phyloP scores from a whole-genome alignment of 2,888 invertebrate species.

The Physocephala rufipes region DNA sequence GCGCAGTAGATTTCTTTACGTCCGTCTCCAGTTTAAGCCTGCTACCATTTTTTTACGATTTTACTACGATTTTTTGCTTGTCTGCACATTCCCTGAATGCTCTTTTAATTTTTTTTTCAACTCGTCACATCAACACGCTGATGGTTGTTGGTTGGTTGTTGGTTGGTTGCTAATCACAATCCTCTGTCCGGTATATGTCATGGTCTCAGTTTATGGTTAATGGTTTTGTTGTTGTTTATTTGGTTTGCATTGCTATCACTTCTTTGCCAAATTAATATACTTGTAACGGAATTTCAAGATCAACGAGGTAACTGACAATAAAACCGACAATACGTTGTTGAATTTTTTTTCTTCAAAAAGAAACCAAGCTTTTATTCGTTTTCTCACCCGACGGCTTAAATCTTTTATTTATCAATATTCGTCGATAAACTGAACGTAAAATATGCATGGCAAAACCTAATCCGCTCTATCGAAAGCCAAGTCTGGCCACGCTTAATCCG shows the following conservation, averaged over 20 bases:
- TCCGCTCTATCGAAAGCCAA: too few relatives aligned
- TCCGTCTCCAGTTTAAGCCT: not conserved
- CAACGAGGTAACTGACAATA: not conserved
- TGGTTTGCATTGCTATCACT: too few relatives aligned
- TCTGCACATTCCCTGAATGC: not conserved
- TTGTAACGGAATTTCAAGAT: slow-evolving; percentile 10
- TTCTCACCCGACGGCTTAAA: too few relatives aligned
- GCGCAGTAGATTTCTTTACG: not conserved
- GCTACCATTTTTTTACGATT: too few relatives aligned
- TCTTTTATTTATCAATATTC: not conserved
- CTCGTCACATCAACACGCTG: not conserved
- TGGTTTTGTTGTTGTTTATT: slow-evolving; percentile 23
- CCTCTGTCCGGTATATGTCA: slow-evolving; percentile 25
- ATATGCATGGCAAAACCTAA: too few relatives aligned
- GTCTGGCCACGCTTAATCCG: not conserved
- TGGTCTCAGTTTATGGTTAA: slow-evolving; percentile 11
- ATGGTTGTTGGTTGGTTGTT: slow-evolving; percentile 25
- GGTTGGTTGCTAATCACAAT: slow-evolving; percentile 32
- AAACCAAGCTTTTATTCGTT: too few relatives aligned
- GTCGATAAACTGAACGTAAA: not conserved
- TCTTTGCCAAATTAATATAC: slow-evolving; percentile 4
- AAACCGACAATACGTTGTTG: too few relatives aligned
- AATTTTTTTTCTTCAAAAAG: too few relatives aligned
- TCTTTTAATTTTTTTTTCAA: not conserved
- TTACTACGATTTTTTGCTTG: not conserved